Conservation (phyloP, 2,888 invertebrate species). For the Drosophila fulvimacula region DNA sequence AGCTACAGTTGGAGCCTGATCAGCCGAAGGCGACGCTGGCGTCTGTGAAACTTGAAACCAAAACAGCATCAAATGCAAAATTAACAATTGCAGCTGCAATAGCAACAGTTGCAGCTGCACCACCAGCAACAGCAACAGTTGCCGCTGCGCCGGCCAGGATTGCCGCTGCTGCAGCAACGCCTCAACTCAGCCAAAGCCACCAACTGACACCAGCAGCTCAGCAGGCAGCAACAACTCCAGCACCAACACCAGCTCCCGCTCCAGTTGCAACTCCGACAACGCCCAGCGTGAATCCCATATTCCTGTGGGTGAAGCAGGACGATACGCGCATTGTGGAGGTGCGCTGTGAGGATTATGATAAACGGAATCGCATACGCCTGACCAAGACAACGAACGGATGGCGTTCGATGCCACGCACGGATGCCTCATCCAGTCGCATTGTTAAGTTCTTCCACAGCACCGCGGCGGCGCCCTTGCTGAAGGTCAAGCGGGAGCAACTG, state of each 20-base stretch:
- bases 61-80: constrained; percentile 57
- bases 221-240: background rate
- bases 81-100: constrained; percentile 15
- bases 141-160: background rate
- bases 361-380: constrained; percentile 92
- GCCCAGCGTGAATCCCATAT: constrained; percentile 88
- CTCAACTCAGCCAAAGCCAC: constrained; percentile 6
- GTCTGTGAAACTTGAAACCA: constrained; percentile 73
- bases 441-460: constrained; percentile 82
- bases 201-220: background rate
- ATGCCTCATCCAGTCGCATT: constrained; percentile 84
- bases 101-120: constrained; percentile 2
- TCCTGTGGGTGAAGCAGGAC: constrained; percentile 93
- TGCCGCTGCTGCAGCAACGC: background rate
- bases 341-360: constrained; percentile 94
- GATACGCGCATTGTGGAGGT: constrained; percentile 93
- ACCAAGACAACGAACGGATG: constrained; percentile 93
- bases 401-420: constrained; percentile 93
- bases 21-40: constrained; percentile 40
- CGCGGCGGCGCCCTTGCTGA: constrained; percentile 81
- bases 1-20: constrained; percentile 32
- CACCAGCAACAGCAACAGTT: background rate
- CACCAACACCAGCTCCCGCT: background rate
- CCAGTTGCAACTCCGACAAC: constrained; percentile 24
- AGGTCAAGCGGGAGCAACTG: constrained; percentile 82